These are phyloP conservation scores for Neogale vison DNA, from an alignment of 2,113 vertebrate genomes.

Conservation along the genomic window DNA sequence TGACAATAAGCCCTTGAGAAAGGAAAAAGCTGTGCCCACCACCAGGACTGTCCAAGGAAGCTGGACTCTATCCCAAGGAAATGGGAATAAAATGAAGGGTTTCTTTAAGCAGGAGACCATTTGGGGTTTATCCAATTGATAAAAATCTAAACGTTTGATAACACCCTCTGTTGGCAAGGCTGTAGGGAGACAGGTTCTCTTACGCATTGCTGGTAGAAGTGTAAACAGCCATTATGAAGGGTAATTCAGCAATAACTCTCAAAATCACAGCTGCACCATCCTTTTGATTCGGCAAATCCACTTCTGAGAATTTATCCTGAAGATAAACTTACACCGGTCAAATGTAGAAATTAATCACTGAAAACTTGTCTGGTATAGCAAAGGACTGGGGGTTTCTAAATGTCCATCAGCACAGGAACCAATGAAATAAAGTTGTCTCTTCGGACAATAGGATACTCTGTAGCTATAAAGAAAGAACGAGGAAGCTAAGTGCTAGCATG, in stretches of 20 bases:
- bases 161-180: neutral
- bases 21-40: neutral
- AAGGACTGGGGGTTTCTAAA: neutral
- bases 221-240: rapidly evolving
- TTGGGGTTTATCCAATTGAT: neutral
- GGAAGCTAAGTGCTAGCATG: rapidly evolving
- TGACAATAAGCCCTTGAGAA: neutral
- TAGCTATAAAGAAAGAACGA: rapidly evolving
- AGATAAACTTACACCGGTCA: neutral
- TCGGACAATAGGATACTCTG: neutral
- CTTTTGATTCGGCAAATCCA: neutral
- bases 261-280: rapidly evolving
- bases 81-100: neutral
- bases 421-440: neutral
- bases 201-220: rapidly evolving
- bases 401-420: neutral
- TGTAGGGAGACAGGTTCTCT: neutral
- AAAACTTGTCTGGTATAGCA: neutral
- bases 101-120: neutral
- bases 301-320: neutral
- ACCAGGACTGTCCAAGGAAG: neutral
- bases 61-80: neutral
- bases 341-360: neutral
- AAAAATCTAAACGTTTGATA: neutral
- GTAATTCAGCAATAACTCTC: too few species aligned